A percentile compares a stretch with the other conserved stretches of the same genome.
phyloP scores from a whole-genome alignment of 1,140 invertebrate genomes.

The Leptinotarsa undecemlineata region DNA sequence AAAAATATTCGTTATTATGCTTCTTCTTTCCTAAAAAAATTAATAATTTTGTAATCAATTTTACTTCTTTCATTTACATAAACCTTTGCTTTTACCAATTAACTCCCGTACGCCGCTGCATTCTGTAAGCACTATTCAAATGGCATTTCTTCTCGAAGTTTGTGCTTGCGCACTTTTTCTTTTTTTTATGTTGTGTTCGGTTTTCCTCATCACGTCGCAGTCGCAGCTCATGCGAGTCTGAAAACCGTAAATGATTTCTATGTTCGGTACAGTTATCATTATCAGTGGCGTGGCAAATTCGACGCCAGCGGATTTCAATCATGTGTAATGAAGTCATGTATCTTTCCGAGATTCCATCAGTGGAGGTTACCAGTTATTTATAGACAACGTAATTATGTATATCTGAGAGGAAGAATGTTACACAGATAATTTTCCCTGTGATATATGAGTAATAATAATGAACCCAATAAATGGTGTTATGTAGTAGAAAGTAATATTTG shows the following conservation, averaged over 20 bases:
- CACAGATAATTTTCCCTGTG: too few species aligned
- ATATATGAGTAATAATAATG: too few species aligned
- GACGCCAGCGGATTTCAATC: not conserved
- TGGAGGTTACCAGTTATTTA: not conserved
- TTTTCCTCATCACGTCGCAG: conserved; percentile 4
- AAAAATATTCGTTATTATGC: too few species aligned
- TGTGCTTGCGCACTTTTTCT: not conserved
- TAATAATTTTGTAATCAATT: too few species aligned
- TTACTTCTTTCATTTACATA: too few species aligned
- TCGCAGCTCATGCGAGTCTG: conserved; percentile 7
- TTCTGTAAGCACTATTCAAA: not conserved
- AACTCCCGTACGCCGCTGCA: not conserved
- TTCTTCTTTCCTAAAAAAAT: too few species aligned
- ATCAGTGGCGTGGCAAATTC: conserved; percentile 2
- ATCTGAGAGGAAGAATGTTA: not conserved
- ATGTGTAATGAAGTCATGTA: not conserved
- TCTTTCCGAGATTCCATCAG: not conserved
- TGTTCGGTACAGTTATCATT: conserved; percentile 5
- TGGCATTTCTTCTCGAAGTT: not conserved
- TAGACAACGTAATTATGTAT: not conserved
- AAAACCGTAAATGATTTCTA: conserved; percentile 5
- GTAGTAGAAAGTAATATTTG: too few species aligned
- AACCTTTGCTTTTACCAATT: too few species aligned
- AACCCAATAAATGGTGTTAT: too few species aligned
- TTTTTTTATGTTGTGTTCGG: not conserved